Evolutionary conservation across 2,113 vertebrate genomes (phyloP).

Genomic region (Brachirus orientalis): DNA sequence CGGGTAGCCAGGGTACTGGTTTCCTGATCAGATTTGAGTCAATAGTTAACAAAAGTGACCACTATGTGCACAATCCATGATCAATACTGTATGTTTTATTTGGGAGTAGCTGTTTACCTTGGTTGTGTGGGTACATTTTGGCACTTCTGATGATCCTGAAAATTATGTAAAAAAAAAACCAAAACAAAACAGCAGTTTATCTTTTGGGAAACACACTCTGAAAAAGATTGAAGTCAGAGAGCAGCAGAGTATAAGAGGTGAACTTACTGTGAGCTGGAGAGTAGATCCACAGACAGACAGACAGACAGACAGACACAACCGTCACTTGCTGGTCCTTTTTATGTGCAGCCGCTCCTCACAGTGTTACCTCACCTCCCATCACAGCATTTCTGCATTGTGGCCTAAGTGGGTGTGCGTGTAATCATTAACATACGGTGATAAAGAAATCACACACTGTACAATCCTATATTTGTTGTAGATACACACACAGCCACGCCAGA

Average conservation of each 20-base stretch:
- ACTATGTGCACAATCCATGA: background rate
- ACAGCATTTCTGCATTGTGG: conserved; percentile 13
- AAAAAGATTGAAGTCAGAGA: background rate
- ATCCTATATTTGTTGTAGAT: background rate
- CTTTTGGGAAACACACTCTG: background rate
- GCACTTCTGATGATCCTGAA: conserved; percentile 14
- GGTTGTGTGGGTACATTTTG: conserved; percentile 66
- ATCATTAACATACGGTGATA: conserved; percentile 29
- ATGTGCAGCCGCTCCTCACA: conserved; percentile 25
- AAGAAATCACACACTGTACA: background rate
- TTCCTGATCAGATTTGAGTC: conserved; percentile 32
- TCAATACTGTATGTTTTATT: background rate
- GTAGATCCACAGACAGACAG: conserved; percentile 3
- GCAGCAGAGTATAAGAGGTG: conserved; percentile 3
- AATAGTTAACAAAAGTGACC: background rate
- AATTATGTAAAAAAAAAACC: background rate
- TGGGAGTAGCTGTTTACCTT: conserved; percentile 51
- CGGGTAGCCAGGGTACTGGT: conserved; percentile 54
- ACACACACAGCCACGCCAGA: conserved; percentile 7
- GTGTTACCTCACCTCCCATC: background rate
- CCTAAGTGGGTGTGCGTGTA: conserved; percentile 22
- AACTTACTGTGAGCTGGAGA: conserved; percentile 32
- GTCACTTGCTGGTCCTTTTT: conserved; percentile 36
- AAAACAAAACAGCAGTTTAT: no score
- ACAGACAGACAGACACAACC: background rate